Evolutionary conservation across 2,113 vertebrate genomes (phyloP), one percentile per base, ranked within the genome.

Genomic region (Theristicus caerulescens): DNA sequence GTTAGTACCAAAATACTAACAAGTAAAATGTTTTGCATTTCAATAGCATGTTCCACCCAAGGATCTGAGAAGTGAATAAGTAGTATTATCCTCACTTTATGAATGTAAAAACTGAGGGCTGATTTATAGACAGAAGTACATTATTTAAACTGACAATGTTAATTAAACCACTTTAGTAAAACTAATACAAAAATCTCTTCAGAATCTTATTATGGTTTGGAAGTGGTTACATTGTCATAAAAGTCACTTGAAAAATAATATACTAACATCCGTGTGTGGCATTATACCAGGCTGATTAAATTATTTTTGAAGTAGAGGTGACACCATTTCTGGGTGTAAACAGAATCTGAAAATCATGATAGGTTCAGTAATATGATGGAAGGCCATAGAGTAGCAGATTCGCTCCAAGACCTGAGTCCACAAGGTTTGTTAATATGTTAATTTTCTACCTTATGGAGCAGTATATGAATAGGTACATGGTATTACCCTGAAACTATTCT

Each of bases 151-250:
- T 71, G 86, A 62, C 38, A 61, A 12, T 54, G 11, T 58, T 96
- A 96, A 92, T 94, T 92, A 83, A 94, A 88, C 22, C 20, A 46
- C 42, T 83, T 95, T 44, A 86, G n/a, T 86, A 74, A 96, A 96
- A 90, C 82, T 58, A 90, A 80, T 55, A 69, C 27, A 86, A 93
- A 93, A 93, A 81, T 86, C 26, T 74, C 49, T 67, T 76, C n/a
- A 59, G 51, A 73, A 73, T 70, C 18, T 70, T 94, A 52, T 71
- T 86, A 61, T 36, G 16, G 19, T 69, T 91, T 82, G 29, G 55
- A 82, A 86, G 69, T 86, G 46, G 54, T 62, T 92, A 58, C 10
- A 6, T 8, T 73, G 40, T 29, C 32, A 12, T 82, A 93, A 77
- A 95, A 93, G 70, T 90, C 21, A 73, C 58, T 84, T 83, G 55